Evolutionary conservation across 2,888 invertebrate species (phyloP).

Genomic region (Cosmorhoe ocellata): DNA sequence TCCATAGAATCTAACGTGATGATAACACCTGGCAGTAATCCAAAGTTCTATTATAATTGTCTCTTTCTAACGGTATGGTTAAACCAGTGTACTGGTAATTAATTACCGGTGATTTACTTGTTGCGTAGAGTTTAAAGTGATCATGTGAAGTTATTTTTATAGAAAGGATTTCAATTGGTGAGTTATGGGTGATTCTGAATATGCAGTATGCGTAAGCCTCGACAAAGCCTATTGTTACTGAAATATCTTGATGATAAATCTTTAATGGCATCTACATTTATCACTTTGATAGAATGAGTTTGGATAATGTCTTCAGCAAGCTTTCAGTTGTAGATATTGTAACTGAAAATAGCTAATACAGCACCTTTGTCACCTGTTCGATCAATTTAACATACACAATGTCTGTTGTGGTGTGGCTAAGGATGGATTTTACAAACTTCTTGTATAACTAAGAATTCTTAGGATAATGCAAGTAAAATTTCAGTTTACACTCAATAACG

Average conservation of each 20-base stretch:
- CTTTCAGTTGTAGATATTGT: background rate
- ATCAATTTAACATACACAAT: too few species aligned
- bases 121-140: slow-evolving; percentile 1
- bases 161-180: slow-evolving; percentile 1
- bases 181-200: slow-evolving; percentile 9
- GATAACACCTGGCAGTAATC: slow-evolving; percentile 61
- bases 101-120: slow-evolving; percentile 19
- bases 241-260: slow-evolving; percentile 1
- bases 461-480: too few species aligned
- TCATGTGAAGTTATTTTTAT: slow-evolving; percentile 5
- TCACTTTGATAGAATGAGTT: slow-evolving; percentile 1
- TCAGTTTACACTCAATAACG: too few species aligned
- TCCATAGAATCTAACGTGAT: slow-evolving; percentile 40
- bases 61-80: slow-evolving; percentile 41
- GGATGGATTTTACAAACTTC: too few species aligned
- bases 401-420: too few species aligned
- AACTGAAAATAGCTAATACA: too few species aligned
- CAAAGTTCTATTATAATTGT: slow-evolving; percentile 64
- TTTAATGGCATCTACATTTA: background rate
- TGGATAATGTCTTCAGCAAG: background rate
- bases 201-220: background rate
- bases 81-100: slow-evolving; percentile 18
- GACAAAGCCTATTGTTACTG: background rate
- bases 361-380: too few species aligned
- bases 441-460: too few species aligned